Evolutionary conservation across 2,888 invertebrate genomes (phyloP).

Genomic region (Drosophila lutescens): DNA sequence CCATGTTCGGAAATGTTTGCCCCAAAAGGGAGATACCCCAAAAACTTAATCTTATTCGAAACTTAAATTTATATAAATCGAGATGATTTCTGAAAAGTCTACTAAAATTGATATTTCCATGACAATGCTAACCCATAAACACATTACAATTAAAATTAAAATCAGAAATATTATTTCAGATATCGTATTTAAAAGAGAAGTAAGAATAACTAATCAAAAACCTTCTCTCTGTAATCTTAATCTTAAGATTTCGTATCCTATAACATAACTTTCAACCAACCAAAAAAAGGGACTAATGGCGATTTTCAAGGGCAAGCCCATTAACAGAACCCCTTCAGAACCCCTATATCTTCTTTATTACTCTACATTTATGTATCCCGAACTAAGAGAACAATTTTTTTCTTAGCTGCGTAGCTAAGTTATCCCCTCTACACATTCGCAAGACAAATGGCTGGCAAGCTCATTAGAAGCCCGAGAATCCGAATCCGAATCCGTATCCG

Average conservation of each 20-base stretch:
- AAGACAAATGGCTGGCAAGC: slow-evolving; percentile 42
- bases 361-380: slow-evolving; percentile 3
- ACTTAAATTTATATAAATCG: neutral
- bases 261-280: neutral
- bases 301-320: slow-evolving; percentile 21
- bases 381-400: slow-evolving; percentile 15
- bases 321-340: slow-evolving; percentile 13
- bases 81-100: neutral
- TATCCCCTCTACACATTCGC: neutral
- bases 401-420: slow-evolving; percentile 7
- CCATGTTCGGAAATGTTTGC: slow-evolving; percentile 13
- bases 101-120: too few species aligned
- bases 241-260: neutral
- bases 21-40: slow-evolving; percentile 9
- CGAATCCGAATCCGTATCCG: slow-evolving; percentile 1
- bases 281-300: neutral
- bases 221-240: too few species aligned
- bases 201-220: too few species aligned
- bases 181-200: too few species aligned
- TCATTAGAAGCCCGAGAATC: slow-evolving; percentile 31
- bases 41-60: neutral
- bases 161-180: too few species aligned
- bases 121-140: too few species aligned
- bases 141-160: too few species aligned
- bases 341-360: slow-evolving; percentile 6